A percentile compares a stretch with the other conserved stretches of the same genome.
Conservation (phyloP, 2,888 invertebrate species). For the Amitus sp. region DNA sequence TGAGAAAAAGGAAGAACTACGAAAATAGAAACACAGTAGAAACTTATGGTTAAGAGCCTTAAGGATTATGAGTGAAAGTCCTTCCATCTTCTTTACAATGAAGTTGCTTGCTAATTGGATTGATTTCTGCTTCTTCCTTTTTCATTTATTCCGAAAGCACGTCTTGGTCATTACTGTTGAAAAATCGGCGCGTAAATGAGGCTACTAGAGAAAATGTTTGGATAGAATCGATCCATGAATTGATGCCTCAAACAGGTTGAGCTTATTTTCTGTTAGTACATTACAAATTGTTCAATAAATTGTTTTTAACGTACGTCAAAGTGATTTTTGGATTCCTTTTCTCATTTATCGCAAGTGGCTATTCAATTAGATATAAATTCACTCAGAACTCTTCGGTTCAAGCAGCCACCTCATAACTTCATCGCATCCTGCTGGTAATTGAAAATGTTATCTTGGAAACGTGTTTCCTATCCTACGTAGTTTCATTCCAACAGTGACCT, state of each 20-base stretch:
- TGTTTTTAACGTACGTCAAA: slow-evolving; percentile 42
- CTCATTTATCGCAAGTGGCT: slow-evolving; percentile 54
- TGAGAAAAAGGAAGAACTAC: no score
- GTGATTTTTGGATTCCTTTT: slow-evolving; percentile 42
- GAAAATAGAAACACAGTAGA: slow-evolving; percentile 7
- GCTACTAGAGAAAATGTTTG: slow-evolving; percentile 1
- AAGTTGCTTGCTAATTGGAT: slow-evolving; percentile 57
- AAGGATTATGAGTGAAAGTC: slow-evolving; percentile 52
- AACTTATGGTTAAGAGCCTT: slow-evolving; percentile 24
- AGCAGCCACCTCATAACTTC: slow-evolving; percentile 64
- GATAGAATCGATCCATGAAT: slow-evolving; percentile 14
- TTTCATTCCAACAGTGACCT: slow-evolving; percentile 27
- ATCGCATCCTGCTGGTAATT: slow-evolving; percentile 66
- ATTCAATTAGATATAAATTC: slow-evolving; percentile 33
- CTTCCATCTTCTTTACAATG: slow-evolving; percentile 47
- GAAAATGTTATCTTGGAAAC: slow-evolving; percentile 65
- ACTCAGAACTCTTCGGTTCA: slow-evolving; percentile 41
- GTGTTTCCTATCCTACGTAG: slow-evolving; percentile 53
- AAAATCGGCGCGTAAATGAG: slow-evolving; percentile 20
- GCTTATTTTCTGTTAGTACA: slow-evolving; percentile 57
- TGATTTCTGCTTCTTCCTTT: slow-evolving; percentile 37
- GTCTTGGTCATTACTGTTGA: slow-evolving; percentile 21
- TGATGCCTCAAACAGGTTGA: slow-evolving; percentile 50
- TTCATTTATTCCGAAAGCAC: slow-evolving; percentile 16
- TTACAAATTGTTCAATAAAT: no score